phyloP scores from a whole-genome alignment of 2,797 vertebrate genomes.

The Amphiprion clarkii region DNA sequence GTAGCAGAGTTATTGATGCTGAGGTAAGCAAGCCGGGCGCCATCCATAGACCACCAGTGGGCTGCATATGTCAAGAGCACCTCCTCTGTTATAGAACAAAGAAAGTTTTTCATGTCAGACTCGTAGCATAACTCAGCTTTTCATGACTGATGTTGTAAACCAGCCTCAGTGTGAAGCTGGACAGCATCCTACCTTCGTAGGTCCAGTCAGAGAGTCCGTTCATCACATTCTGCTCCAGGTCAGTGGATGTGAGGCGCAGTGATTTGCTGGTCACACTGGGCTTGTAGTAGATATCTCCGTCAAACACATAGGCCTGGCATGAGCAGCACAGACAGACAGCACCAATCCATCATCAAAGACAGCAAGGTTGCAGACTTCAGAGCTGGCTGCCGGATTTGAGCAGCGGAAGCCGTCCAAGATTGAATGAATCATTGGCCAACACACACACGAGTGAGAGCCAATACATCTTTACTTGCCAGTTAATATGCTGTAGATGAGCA shows the following conservation, averaged over 20 bases:
- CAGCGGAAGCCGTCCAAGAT: conserved; percentile 56
- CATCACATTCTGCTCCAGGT: conserved; percentile 76
- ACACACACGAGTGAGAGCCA: conserved; percentile 43
- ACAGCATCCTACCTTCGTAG: conserved; percentile 83
- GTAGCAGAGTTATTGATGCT: conserved; percentile 89
- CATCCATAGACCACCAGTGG: conserved; percentile 90
- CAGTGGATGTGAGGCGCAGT: conserved; percentile 83
- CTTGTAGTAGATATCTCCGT: conserved; percentile 90
- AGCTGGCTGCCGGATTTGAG: conserved; percentile 47
- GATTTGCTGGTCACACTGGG: conserved; percentile 76
- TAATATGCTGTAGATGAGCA: conserved; percentile 69
- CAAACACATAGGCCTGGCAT: conserved; percentile 84
- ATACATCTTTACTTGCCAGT: conserved; percentile 65
- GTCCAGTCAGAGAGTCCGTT: conserved; percentile 90
- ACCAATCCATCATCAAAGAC: conserved; percentile 67
- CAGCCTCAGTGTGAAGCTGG: not conserved
- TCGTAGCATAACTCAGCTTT: not conserved
- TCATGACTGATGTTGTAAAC: not conserved
- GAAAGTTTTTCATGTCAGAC: not conserved
- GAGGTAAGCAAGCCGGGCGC: conserved; percentile 87
- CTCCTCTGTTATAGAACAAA: conserved; percentile 83
- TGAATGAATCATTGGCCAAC: conserved; percentile 61
- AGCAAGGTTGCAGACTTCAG: conserved; percentile 49
- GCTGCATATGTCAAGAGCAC: conserved; percentile 83
- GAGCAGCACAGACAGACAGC: conserved; percentile 52